Base-by-base conservation (phyloP, 2,113 vertebrate species). In the Galeopterus variegatus region DNA sequence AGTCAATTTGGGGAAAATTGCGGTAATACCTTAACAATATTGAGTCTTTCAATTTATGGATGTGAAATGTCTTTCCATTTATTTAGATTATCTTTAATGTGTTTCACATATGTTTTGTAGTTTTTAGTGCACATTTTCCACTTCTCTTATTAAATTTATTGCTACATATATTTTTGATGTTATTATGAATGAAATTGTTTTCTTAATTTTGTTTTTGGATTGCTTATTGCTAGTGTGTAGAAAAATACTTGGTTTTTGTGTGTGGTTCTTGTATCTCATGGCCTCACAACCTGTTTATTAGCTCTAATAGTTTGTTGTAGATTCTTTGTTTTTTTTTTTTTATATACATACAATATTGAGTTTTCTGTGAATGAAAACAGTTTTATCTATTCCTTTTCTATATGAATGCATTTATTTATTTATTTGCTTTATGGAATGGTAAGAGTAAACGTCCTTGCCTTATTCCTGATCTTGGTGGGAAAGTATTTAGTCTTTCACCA, bases 301-400 rank as follows among this genome's bases (percentile, higher is more conserved):
- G 31, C 77, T 87, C 48, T 62, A 52, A 21, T 69, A 69, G 50
- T 48, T 90, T 96, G 67, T 50, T 67, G 31, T 50, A 54, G 69
- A 88, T 77, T 83, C 62, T 73, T 84, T 90, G 41, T 56, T 31
- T 80, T 95, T 75, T 95, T 96, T 45, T 93, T 31, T 80, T 95
- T 75, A 94, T 96, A n/a, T 93, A 41, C 9, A 58, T 28, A 79
- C 6, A 73, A 58, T 48, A 45, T 41, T 19, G 28, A 83, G 26
- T 70, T 33, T n/a, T 45, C 52, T 79, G 41, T 79, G 31, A 85
- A 36, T 79, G 45, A 93, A 95, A 52, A 76, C 1, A 24, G 60
- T 90, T 92, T 84, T 88, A 28, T 10, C 24, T 70, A 9, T 70
- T 86, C 14, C 64, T 84, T 83, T 67, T 28, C 17, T 92, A 65